Evolutionary conservation across 2,113 vertebrate genomes (phyloP), one percentile per base, ranked within the genome.

Genomic region (Nycticorax nycticorax): DNA sequence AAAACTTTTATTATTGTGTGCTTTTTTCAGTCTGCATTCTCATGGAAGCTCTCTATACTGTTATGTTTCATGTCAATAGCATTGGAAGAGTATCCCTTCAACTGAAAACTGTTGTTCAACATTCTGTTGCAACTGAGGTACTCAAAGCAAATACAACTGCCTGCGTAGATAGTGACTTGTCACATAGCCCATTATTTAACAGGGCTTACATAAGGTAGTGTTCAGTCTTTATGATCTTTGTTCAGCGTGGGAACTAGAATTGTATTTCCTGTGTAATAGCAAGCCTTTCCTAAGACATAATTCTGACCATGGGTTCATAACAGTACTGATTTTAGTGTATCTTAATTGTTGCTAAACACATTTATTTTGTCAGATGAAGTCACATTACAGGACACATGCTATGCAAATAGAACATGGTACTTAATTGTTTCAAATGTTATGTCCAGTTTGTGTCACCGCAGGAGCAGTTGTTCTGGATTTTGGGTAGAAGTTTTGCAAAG

Each of bases 161-260:
- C 55, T 69, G 45, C 0, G 0, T 32, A 63, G 81, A 28, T 5
- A 64, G 74, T 41, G 32, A 24, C 33, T 85, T 56, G 50, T 33
- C 56, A 43, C 35, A 39, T 45, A 76, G 59, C 48, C 35, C 41
- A 48, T 24, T 57, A 17, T 80, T 76, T 62, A 83, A 20, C 3
- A 32, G 55, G 67, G 24, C 28, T 86, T 84, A 53, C 0, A 0
- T 76, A 80, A 45, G 7, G 27, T 37, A n/a, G 10, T 15, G 22
- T 77, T 96, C 27, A 76, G 72, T 32, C 75, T 88, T 92, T 77
- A 45, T 92, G 41, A 73, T 77, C 59, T 86, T 88, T 96, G 63
- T 84, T 86, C 86, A 89, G 86, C 32, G 5, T 50, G 55, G 72
- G 52, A 92, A 88, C n/a, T 26, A 47, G 32, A 83, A 80, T 15